A percentile compares a stretch with the other conserved stretches of the same genome.
Evolutionary conservation across 2,797 vertebrate species (phyloP).

Genomic region (Enteromius radiatus): DNA sequence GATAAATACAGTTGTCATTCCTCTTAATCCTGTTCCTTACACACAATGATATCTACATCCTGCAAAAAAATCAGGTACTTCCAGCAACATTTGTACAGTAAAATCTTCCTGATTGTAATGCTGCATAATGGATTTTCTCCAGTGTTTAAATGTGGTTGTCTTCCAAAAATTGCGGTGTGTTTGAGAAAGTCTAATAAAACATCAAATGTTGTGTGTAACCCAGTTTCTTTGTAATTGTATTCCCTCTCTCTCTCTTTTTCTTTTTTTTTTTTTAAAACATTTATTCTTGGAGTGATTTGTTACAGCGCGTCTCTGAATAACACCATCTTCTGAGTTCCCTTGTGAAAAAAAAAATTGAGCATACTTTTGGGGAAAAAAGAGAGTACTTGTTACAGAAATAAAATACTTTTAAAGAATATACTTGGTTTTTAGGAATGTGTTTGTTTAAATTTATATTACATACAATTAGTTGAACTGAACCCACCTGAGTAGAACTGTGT

Average conservation of each 20-base stretch:
- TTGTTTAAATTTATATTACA: neutral
- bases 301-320: neutral
- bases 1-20: conserved; percentile 13
- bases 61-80: neutral
- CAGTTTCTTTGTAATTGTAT: neutral
- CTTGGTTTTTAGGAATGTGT: neutral
- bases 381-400: neutral
- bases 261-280: neutral
- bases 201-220: too few relatives aligned
- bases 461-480: neutral
- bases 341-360: neutral
- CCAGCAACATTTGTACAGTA: too few relatives aligned
- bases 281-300: neutral
- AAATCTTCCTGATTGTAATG: neutral
- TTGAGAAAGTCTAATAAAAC: neutral
- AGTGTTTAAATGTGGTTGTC: neutral
- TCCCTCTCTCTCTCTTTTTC: neutral
- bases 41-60: neutral
- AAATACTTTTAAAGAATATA: neutral
- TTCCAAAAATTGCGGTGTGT: neutral
- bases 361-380: neutral
- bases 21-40: neutral
- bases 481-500: neutral
- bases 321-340: neutral
- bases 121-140: neutral